These are phyloP conservation scores for Cyclargus thomasi DNA, from an alignment of 1,140 invertebrate genomes.

Conservation along the genomic window DNA sequence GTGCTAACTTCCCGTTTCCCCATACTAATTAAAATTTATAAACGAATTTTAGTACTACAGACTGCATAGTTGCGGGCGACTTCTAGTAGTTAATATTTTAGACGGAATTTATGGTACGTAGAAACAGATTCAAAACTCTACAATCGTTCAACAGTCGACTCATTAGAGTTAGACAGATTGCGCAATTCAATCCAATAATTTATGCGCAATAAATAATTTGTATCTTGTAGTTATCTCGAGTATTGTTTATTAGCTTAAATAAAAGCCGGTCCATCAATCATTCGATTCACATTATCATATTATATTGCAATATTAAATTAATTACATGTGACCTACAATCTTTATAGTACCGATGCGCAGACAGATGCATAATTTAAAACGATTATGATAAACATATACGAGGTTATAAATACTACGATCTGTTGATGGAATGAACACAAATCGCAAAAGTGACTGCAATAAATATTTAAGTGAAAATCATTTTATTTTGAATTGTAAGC, in stretches of 20 bases:
- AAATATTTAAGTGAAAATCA: background rate
- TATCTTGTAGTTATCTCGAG: conserved; percentile 4
- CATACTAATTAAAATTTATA: too few relatives aligned
- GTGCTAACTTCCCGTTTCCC: too few relatives aligned
- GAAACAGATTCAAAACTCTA: too few relatives aligned
- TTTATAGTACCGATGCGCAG: background rate
- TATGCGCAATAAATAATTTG: conserved; percentile 13
- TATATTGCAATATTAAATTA: conserved; percentile 1
- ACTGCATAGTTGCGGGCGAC: too few relatives aligned
- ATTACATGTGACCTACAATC: background rate
- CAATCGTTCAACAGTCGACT: too few relatives aligned
- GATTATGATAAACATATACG: background rate
- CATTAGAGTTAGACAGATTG: too few relatives aligned
- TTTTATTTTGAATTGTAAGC: background rate
- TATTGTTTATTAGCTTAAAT: conserved; percentile 13
- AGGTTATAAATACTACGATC: background rate
- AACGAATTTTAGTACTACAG: too few relatives aligned
- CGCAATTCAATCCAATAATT: background rate
- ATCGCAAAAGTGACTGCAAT: background rate
- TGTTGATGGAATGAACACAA: background rate
- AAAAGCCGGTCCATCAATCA: background rate
- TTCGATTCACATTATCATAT: background rate
- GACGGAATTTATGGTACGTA: too few relatives aligned
- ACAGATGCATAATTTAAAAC: background rate
- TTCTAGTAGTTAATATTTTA: too few relatives aligned